Conservation (phyloP, 2,888 invertebrate genomes). For the Synanthedon formicaeformis region DNA sequence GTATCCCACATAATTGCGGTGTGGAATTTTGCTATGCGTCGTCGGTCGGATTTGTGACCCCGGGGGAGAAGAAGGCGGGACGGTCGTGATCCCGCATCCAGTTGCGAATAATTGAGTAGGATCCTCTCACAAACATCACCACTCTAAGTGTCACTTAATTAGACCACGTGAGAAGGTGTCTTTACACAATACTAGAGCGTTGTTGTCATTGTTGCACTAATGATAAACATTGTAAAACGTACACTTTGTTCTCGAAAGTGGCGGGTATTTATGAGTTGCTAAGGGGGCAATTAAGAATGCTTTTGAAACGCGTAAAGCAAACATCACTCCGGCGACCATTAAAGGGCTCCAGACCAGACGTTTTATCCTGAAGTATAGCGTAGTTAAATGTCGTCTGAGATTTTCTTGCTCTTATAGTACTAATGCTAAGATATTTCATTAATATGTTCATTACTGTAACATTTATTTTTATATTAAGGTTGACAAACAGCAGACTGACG, state of each 20-base stretch:
- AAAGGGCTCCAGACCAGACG: not conserved
- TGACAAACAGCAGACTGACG: too few species aligned
- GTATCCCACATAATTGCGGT: conserved; percentile 53
- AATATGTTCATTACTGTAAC: too few species aligned
- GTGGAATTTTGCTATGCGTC: conserved; percentile 44
- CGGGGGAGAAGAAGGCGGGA: not conserved
- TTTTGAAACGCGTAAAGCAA: conserved; percentile 9
- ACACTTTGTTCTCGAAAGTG: conserved; percentile 8
- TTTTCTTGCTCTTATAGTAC: not conserved
- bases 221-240: conserved; percentile 26
- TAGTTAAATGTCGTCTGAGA: not conserved
- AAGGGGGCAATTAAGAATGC: conserved; percentile 8
- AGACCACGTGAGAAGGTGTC: conserved; percentile 53
- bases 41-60: conserved; percentile 23
- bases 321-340: conserved; percentile 2
- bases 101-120: conserved; percentile 60
- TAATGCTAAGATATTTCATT: too few species aligned
- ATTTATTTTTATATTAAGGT: too few species aligned
- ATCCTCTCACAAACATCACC: conserved; percentile 32
- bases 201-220: conserved; percentile 39
- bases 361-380: not conserved
- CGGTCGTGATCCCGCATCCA: conserved; percentile 56
- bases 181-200: conserved; percentile 28
- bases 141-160: conserved; percentile 58
- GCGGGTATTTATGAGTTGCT: conserved; percentile 8